Percentiles rank a stretch among this genome's conserved stretches.
phyloP scores from a whole-genome alignment of 2,888 invertebrate species.

The Pyrocoelia pectoralis region DNA sequence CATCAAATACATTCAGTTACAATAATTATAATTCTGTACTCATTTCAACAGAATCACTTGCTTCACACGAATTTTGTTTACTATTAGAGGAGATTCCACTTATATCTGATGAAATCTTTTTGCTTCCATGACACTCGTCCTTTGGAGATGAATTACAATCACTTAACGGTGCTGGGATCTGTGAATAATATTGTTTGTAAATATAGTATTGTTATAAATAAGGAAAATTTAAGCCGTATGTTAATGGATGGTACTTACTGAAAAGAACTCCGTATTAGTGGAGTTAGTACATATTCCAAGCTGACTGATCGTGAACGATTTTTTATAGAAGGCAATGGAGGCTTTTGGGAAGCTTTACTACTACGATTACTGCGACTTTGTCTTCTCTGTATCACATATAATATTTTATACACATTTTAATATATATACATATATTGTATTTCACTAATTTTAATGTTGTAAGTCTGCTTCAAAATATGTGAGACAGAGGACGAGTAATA shows the following conservation, averaged over 20 bases:
- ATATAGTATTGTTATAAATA: background rate
- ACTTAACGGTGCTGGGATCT: slow-evolving; percentile 42
- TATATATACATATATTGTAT: slow-evolving; percentile 11
- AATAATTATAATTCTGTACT: slow-evolving; percentile 70
- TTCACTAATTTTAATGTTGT: slow-evolving; percentile 36
- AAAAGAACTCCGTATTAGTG: slow-evolving; percentile 50
- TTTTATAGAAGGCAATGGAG: slow-evolving; percentile 49
- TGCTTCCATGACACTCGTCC: slow-evolving; percentile 33
- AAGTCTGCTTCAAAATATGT: slow-evolving; percentile 46
- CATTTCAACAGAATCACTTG: slow-evolving; percentile 65
- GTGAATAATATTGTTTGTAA: slow-evolving; percentile 19
- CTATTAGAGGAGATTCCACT: slow-evolving; percentile 20
- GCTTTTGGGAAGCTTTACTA: slow-evolving; percentile 46
- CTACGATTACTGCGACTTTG: slow-evolving; percentile 49
- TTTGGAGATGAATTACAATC: slow-evolving; percentile 20
- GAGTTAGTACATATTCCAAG: slow-evolving; percentile 52
- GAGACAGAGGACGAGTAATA: slow-evolving; percentile 40
- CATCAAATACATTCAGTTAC: background rate
- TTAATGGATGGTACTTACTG: slow-evolving; percentile 42
- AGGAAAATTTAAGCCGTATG: background rate
- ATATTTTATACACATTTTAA: slow-evolving; percentile 30
- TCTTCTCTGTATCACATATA: slow-evolving; percentile 51
- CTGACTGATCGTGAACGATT: slow-evolving; percentile 50
- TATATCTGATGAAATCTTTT: slow-evolving; percentile 46
- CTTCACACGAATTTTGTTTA: slow-evolving; percentile 46